Conservation (phyloP, 2,888 invertebrate species). For the Habroteleia sp. region DNA sequence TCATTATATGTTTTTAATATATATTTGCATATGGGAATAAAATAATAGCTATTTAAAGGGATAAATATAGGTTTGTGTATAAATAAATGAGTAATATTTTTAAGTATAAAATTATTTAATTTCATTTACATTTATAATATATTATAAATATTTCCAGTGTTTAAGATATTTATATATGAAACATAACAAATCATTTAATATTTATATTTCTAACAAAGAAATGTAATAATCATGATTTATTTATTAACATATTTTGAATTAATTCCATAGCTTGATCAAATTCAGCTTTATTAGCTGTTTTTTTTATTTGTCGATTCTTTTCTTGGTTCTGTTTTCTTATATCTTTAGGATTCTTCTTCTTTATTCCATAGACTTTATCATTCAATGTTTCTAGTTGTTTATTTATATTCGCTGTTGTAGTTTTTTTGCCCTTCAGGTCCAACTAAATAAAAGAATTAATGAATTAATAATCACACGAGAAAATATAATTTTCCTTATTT, state of each 20-base stretch:
- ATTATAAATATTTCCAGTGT: not conserved
- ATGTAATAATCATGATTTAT: conserved; percentile 6
- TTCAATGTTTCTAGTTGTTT: conserved; percentile 16
- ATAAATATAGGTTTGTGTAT: too few species aligned
- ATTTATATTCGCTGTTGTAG: conserved; percentile 2
- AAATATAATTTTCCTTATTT: too few species aligned
- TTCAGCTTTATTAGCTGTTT: conserved; percentile 4
- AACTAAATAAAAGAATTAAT: conserved; percentile 70
- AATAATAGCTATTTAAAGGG: too few species aligned
- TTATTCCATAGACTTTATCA: conserved; percentile 28
- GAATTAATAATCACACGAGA: not conserved
- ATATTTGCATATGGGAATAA: too few species aligned
- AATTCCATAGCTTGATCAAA: conserved; percentile 25
- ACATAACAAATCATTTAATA: too few species aligned
- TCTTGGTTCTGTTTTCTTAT: conserved; percentile 7
- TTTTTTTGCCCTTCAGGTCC: conserved; percentile 65
- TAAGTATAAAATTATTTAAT: too few species aligned
- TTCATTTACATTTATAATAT: conserved; percentile 2
- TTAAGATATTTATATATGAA: not conserved
- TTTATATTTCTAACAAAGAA: too few species aligned
- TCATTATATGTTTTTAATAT: too few species aligned
- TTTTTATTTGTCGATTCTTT: conserved; percentile 8
- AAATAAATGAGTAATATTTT: too few species aligned
- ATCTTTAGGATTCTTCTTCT: conserved; percentile 13
- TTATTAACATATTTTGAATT: conserved; percentile 32